Conservation (phyloP, 2,113 vertebrate genomes). For the Formicarius rufipectus region DNA sequence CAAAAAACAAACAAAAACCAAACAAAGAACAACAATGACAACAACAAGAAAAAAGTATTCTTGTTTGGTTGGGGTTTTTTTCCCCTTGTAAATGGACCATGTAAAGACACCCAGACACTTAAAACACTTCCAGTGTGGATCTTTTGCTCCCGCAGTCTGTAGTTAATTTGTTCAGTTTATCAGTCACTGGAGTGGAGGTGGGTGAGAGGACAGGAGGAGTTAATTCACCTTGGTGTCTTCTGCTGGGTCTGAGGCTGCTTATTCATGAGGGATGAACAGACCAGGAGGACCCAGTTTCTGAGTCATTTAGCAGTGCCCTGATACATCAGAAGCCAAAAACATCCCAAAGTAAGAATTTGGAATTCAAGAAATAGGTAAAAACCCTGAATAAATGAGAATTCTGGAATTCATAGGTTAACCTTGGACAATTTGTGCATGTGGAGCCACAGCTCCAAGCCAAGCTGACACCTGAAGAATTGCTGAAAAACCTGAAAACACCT, state of each 20-base stretch:
- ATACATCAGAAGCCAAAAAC: not conserved
- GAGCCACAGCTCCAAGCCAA: not conserved
- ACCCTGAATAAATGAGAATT: not conserved
- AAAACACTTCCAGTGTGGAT: not conserved
- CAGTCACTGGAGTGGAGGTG: not conserved
- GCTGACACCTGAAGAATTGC: not conserved
- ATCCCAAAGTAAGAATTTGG: not conserved
- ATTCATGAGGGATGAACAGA: not conserved
- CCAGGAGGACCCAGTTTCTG: not conserved
- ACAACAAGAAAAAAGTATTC: too few species aligned
- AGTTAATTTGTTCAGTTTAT: too few species aligned
- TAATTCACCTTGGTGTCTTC: not conserved
- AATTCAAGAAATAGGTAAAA: not conserved
- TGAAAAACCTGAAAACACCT: too few species aligned
- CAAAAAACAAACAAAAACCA: too few species aligned
- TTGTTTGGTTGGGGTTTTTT: not conserved
- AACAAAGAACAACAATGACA: too few species aligned
- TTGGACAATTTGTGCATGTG: accelerated
- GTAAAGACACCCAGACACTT: not conserved
- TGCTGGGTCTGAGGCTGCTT: not conserved
- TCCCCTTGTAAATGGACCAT: not conserved
- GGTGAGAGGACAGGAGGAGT: not conserved
- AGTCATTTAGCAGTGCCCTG: not conserved
- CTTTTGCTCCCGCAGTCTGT: not conserved
- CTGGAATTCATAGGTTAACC: not conserved